Conservation (phyloP, 2,797 vertebrate species). For the Sus cebifrons region DNA sequence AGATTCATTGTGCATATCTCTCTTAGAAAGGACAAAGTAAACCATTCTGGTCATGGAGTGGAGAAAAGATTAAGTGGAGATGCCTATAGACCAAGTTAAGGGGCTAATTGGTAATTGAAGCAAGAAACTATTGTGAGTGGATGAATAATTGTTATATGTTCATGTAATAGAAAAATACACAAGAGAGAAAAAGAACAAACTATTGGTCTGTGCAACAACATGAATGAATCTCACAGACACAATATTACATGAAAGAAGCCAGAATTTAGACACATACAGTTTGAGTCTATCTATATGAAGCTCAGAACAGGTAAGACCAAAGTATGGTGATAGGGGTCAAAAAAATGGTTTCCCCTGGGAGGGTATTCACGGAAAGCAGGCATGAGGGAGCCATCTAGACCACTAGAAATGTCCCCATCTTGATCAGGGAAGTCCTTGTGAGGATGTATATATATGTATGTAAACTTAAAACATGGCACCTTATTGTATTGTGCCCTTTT, state of each 20-base stretch:
- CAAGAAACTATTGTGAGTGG: background rate
- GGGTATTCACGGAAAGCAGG: background rate
- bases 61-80: background rate
- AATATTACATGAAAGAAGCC: background rate
- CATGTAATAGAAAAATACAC: background rate
- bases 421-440: background rate
- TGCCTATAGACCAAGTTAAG: background rate
- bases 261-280: background rate
- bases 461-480: background rate
- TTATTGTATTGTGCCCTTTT: background rate
- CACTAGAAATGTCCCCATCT: background rate
- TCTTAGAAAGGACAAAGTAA: constrained; percentile 45
- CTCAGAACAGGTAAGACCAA: constrained; percentile 13
- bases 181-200: constrained; percentile 29
- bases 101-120: background rate
- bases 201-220: background rate
- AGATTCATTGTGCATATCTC: background rate
- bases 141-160: background rate
- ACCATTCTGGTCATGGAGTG: background rate
- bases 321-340: background rate
- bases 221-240: background rate
- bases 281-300: background rate
- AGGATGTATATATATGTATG: too few species aligned
- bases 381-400: background rate
- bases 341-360: background rate